These are phyloP conservation scores for Alfaro cultratus DNA, from an alignment of 2,797 vertebrate genomes.

Conservation along the genomic window DNA sequence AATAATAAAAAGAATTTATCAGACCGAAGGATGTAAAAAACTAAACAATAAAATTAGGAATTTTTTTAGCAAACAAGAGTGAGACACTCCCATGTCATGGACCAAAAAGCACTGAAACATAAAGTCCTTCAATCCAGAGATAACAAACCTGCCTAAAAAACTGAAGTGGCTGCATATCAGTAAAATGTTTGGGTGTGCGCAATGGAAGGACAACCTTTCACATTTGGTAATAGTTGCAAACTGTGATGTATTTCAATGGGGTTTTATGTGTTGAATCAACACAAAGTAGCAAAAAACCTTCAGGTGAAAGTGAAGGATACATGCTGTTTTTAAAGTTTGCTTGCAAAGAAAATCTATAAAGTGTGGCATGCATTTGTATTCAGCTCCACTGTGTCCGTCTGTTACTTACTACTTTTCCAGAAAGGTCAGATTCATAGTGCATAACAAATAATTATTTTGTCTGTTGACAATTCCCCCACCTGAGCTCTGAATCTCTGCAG, in stretches of 20 bases:
- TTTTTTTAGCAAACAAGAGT: conserved; percentile 51
- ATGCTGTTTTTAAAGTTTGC: not conserved
- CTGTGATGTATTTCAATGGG: not conserved
- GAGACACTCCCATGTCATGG: conserved; percentile 34
- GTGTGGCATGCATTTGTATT: not conserved
- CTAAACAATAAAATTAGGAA: conserved; percentile 63
- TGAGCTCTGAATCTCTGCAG: not conserved
- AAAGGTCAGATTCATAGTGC: not conserved
- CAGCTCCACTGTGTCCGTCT: not conserved
- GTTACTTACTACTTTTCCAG: not conserved
- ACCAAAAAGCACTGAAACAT: conserved; percentile 39
- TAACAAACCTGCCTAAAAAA: conserved; percentile 15
- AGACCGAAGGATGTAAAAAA: conserved; percentile 61
- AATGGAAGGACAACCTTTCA: not conserved
- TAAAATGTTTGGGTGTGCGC: not conserved
- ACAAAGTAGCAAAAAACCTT: not conserved
- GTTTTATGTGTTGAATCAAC: not conserved
- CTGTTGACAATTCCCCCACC: not conserved
- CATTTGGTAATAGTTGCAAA: not conserved
- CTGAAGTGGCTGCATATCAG: not conserved
- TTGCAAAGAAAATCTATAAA: not conserved
- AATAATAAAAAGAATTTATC: conserved; percentile 67
- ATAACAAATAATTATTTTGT: not conserved
- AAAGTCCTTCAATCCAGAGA: conserved; percentile 60
- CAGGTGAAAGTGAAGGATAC: not conserved